phyloP scores from a whole-genome alignment of 2,113 vertebrate genomes.

The Phalacrocorax carbo region DNA sequence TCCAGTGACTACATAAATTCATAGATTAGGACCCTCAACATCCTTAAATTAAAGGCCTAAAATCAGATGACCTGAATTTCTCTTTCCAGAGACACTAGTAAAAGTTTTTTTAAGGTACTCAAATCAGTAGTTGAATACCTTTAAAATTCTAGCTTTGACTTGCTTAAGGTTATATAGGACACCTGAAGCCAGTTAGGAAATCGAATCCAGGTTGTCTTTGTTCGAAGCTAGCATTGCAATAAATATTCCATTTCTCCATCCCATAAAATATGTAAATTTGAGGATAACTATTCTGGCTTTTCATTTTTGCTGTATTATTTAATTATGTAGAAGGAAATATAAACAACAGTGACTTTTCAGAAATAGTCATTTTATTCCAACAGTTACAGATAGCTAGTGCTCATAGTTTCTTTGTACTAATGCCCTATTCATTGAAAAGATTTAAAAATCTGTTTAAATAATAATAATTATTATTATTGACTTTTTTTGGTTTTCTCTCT shows the following conservation, averaged over 20 bases:
- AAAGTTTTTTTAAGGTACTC: not conserved
- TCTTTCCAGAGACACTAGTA: not conserved
- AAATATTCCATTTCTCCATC: not conserved
- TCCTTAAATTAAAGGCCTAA: not conserved
- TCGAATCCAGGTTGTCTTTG: not conserved
- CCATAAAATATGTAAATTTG: not conserved
- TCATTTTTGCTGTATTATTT: not conserved
- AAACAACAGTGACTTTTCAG: not conserved
- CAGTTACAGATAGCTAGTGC: not conserved
- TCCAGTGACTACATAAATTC: not conserved
- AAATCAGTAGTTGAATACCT: not conserved
- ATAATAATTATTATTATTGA: too few species aligned
- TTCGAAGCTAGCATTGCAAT: not conserved
- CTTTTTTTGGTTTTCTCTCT: not conserved
- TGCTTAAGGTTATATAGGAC: not conserved
- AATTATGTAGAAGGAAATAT: not conserved
- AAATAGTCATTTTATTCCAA: not conserved
- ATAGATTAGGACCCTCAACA: not conserved
- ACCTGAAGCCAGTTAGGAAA: not conserved
- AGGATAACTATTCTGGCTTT: not conserved
- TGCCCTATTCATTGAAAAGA: not conserved
- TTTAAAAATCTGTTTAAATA: not conserved
- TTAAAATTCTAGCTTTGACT: conserved; percentile 16
- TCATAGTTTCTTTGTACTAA: not conserved
- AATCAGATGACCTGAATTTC: not conserved